Conservation (phyloP, 2,888 invertebrate genomes). For the Rosalia funebris region DNA sequence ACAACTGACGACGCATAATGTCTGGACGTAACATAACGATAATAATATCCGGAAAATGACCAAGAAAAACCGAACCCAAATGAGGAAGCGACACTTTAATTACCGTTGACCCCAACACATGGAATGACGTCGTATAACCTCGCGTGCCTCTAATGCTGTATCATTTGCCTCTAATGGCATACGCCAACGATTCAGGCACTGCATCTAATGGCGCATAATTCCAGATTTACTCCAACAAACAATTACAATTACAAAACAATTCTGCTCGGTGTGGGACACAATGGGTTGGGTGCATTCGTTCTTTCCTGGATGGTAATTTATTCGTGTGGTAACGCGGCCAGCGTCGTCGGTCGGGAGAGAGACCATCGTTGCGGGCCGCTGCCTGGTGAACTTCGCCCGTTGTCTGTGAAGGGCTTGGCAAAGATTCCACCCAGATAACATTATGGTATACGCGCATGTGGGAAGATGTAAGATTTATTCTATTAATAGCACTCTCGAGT, state of each 20-base stretch:
- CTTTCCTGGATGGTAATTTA: constrained; percentile 29
- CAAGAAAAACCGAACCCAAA: background rate
- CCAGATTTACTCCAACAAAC: background rate
- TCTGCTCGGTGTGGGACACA: constrained; percentile 16
- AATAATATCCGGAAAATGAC: background rate
- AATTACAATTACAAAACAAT: constrained; percentile 21
- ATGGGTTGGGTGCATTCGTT: constrained; percentile 23
- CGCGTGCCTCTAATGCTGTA: constrained; percentile 5
- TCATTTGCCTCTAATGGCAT: background rate
- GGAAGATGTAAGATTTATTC: constrained; percentile 39
- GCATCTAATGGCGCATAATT: constrained; percentile 3
- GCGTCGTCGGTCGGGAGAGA: background rate
- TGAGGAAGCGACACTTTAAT: background rate
- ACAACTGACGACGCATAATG: too few species aligned
- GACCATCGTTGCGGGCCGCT: background rate
- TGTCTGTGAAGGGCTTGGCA: constrained; percentile 37
- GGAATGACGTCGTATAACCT: background rate
- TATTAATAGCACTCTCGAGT: constrained; percentile 33
- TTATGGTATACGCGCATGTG: constrained; percentile 33
- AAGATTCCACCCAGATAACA: constrained; percentile 37
- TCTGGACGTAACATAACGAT: background rate
- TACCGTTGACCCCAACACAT: background rate
- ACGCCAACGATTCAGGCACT: background rate
- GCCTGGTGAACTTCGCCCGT: constrained; percentile 28
- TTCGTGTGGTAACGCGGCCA: constrained; percentile 18